A percentile compares a stretch with the other conserved stretches of the same genome.
Conservation (phyloP, 2,797 vertebrate genomes). For the Rhabdophis nuchalis region DNA sequence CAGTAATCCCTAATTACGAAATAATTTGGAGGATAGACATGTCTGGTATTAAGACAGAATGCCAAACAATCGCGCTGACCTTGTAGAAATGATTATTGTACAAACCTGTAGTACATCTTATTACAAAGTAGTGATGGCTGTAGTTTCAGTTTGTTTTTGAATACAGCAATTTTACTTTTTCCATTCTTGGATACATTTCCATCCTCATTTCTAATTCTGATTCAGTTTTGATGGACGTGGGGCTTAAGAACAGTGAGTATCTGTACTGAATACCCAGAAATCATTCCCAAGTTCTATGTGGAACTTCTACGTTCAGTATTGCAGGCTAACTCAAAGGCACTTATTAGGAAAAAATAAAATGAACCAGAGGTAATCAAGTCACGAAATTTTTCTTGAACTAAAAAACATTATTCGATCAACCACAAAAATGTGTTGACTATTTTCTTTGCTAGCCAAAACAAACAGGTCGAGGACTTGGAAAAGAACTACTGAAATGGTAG, state of each 20-base stretch:
- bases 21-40: constrained; percentile 38
- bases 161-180: not conserved
- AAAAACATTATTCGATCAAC: not conserved
- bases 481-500: not conserved
- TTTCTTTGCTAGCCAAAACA: not conserved
- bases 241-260: not conserved
- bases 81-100: constrained; percentile 56
- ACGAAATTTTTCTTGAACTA: not conserved
- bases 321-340: not conserved
- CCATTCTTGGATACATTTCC: not conserved
- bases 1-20: constrained; percentile 52
- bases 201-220: not conserved
- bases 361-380: not conserved
- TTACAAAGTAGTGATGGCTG: constrained; percentile 55
- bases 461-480: not conserved
- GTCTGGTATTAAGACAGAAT: constrained; percentile 50
- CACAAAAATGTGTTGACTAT: not conserved
- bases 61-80: constrained; percentile 48
- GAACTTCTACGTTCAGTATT: not conserved
- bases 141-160: constrained; percentile 26
- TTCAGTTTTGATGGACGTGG: not conserved
- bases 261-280: not conserved
- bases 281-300: not conserved
- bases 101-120: constrained; percentile 30
- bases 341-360: not conserved